A percentile compares a stretch with the other conserved stretches of the same genome.
phyloP scores from a whole-genome alignment of 2,888 invertebrate genomes.

The Odontothrips loti region DNA sequence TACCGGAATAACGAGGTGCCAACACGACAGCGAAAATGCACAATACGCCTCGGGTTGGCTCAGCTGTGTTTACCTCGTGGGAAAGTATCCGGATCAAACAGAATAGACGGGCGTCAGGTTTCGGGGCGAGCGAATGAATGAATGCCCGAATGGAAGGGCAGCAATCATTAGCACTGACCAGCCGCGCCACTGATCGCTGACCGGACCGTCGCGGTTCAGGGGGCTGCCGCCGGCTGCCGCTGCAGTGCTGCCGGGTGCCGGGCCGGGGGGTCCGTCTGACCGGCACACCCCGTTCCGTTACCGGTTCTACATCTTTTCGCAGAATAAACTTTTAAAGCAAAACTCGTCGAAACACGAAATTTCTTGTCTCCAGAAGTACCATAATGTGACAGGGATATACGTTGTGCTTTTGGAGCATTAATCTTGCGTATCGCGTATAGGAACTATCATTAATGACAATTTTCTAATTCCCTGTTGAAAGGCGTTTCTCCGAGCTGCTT shows the following conservation, averaged over 20 bases:
- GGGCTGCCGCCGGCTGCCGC: too few relatives aligned
- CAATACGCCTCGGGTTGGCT: neutral
- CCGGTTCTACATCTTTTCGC: too few relatives aligned
- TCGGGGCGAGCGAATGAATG: neutral
- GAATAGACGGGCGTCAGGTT: neutral
- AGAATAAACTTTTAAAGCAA: too few relatives aligned
- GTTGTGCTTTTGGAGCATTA: too few relatives aligned
- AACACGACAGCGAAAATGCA: neutral
- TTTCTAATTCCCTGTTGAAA: neutral
- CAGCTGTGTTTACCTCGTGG: conserved; percentile 18
- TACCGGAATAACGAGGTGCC: too few relatives aligned
- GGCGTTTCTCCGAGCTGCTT: neutral
- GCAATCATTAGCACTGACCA: conserved; percentile 9
- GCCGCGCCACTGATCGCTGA: neutral
- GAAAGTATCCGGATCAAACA: neutral
- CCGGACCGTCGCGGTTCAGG: neutral
- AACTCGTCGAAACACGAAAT: too few relatives aligned
- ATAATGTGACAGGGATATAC: too few relatives aligned
- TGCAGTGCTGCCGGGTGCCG: too few relatives aligned
- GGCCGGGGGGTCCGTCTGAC: too few relatives aligned
- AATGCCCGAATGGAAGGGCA: neutral
- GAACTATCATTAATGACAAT: too few relatives aligned
- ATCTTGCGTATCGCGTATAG: too few relatives aligned
- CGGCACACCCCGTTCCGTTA: neutral
- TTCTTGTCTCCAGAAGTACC: too few relatives aligned